Evolutionary conservation across 1,140 invertebrate species (phyloP).

Genomic region (Probaryconus sp.): DNA sequence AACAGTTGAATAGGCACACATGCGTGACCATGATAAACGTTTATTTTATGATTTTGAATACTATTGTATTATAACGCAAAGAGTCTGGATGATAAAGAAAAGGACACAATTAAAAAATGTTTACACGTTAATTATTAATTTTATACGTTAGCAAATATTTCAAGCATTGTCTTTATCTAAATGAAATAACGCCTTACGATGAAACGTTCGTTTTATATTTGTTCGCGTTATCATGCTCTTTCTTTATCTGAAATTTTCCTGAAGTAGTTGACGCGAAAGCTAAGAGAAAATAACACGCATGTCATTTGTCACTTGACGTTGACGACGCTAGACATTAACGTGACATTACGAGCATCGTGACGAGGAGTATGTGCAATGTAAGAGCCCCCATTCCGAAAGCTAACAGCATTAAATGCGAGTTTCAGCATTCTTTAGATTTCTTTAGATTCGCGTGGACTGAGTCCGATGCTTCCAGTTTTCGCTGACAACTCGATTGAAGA

Average conservation of each 20-base stretch:
- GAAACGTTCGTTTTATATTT: too few relatives aligned
- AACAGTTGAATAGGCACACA: too few relatives aligned
- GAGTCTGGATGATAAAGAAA: too few relatives aligned
- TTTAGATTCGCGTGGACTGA: constrained; percentile 26
- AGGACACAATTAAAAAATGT: too few relatives aligned
- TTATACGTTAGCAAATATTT: too few relatives aligned
- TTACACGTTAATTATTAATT: too few relatives aligned
- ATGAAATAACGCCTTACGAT: too few relatives aligned
- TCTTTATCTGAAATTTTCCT: constrained; percentile 4
- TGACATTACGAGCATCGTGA: constrained; percentile 25
- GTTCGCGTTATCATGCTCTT: constrained; percentile 12
- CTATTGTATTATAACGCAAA: too few relatives aligned
- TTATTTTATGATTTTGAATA: too few relatives aligned
- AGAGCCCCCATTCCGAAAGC: constrained; percentile 41
- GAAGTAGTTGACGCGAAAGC: constrained; percentile 8
- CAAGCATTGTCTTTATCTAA: too few relatives aligned
- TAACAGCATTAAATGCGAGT: constrained; percentile 50
- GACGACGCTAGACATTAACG: constrained; percentile 43
- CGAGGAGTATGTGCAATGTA: constrained; percentile 2
- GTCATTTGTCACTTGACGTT: constrained; percentile 61
- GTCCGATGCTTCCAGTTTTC: constrained; percentile 16
- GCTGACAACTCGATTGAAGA: constrained; percentile 31
- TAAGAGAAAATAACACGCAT: constrained; percentile 52
- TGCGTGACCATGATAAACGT: too few relatives aligned
- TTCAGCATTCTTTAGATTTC: constrained; percentile 49